Base-by-base conservation (phyloP, 2,888 invertebrate genomes). In the Leucophenga montana region DNA sequence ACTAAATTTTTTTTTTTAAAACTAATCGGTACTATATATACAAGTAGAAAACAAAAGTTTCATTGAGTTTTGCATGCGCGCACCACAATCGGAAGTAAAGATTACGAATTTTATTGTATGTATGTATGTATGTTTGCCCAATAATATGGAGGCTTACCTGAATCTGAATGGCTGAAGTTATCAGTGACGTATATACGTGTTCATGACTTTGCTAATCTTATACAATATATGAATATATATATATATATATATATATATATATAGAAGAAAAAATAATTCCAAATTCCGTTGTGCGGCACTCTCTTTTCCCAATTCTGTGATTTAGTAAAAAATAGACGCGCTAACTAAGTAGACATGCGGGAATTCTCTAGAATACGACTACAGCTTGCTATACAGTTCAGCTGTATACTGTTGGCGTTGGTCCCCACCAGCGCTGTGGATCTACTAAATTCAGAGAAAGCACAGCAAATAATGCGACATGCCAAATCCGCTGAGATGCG, bases 401-500 rank as follows among this genome's bases (percentile, higher is more conserved):
- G n/a, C 16, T 50, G n/a, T 14, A n/a, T 13, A 61, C 27, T 67
- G 9, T 22, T 27, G 46, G 16, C 46, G 59, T 16, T n/a, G 64
- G 39, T 50, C 59, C 69, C 20, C 20, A 73, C 68, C 14, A 54
- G 76, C n/a, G 75, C 67, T 14, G 74, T 75, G 31, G 77, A 73
- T 50, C 18, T 50, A n/a, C 46, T 46, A 6, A 14, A 14, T 13
- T 46, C 46, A n/a, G 53, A 44, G 44, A 50, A n/a, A 16, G 53
- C 44, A 69, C 79, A 77, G 11, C 77, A 86, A 69, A 78, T 86
- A 31, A 78, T 85, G 81, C 83, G 82, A 0, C 69, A 79, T 18
- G 80, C 87, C 2, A 85, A 86, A 73, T 80, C 88, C 3, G 83
- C 82, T 0, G 85, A 83, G 64, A 84, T 87, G 76, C 76, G 74